Evolutionary conservation across 37 sponge, comb jelly and placozoan genomes (phyloP), one percentile per base, ranked within the genome.

Genomic region (Beroe forskalii): DNA sequence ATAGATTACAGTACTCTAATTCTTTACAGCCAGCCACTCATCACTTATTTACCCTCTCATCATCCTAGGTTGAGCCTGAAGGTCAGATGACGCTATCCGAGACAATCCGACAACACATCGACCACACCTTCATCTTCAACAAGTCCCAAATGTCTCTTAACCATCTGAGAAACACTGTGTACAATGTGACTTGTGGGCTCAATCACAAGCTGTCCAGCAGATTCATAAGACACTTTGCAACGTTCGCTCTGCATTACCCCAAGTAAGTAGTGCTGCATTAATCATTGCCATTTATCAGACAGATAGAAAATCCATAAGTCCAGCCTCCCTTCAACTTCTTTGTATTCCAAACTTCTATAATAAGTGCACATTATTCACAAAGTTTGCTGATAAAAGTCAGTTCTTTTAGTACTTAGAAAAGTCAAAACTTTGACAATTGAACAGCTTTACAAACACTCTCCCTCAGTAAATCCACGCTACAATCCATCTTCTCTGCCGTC

Each of bases 161-260:
- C 31, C 44, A 44, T 24, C 86, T 80, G 38, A 32, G 86, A 1
- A 80, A 80, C 86, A 80, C 86, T 22, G 86, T 80, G 24, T 80
- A 80, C 55, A 80, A 80, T 37, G 86, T 80, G 28, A 80, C 86
- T n/a, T 80, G 86, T 80, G 86, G 55, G 17, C 23, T 44, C 48
- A 80, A 44, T 48, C 86, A 80, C 86, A 80, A 80, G n/a, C 86
- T 80, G 30, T 80, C 86, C 1, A 80, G 38, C 55, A 41, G 55
- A 44, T 80, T 80, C 27, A 43, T 37, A 9, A 17, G 86, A 44
- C 86, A 80, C 40, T 80, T 80, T 42, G 86, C 86, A 3, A 48
- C 86, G 3, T 80, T 80, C 41, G 86, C 40, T 44, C 86, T 80
- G 17, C 86, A 80, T 30, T 80, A 80, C 55, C 86, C 86, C 28